Evolutionary conservation across 64 coral and sea anemone species (phyloP), one percentile per base, ranked within the genome.

Genomic region (Stylophora pistillata): DNA sequence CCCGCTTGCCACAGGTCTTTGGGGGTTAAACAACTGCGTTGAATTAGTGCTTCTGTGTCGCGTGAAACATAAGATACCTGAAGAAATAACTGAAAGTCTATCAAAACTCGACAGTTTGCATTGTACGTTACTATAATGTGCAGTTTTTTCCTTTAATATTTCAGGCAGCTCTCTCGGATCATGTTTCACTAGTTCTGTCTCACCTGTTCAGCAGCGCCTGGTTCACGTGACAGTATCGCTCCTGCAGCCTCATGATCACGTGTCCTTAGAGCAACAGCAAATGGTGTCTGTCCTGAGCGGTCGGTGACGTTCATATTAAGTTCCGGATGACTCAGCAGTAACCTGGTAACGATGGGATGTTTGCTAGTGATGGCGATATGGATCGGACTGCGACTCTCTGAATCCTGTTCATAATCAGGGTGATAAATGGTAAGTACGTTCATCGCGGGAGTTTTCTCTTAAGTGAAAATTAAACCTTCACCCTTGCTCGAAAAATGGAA

Each of bases 181-280:
- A 6, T 9, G 27, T 70, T 57, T 10, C 0, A 30, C n/a, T 25
- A 47, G 3, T 56, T 20, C 25, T 65, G 28, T 0, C 54, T 85
- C 79, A 99, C 97, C 91, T 95, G 94, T 79, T 99, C 97, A 76
- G 97, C 93, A 53, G 97, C 97, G 1, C 88, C 94, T 76, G 93
- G 97, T 79, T 95, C 97, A 33, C 97, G 90, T n/a, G 97, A 76
- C 21, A 99, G 71, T 90, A 99, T 99, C 15, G 93, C 87, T 32
- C 81, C 91, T 30, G 97, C 97, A 26, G 97, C 94, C 23, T 99
- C 94, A 47, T 99, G 94, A 53, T 95, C 89, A 66, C 88, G 87
- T 87, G 93, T 92, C 53, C 55, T 87, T 65, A 99, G 77, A 16
- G 97, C 97, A 73, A 95, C 93, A 32, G 97, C 97, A 41, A 99